Evolutionary conservation across 2,797 vertebrate species (phyloP), one percentile per base, ranked within the genome.

Genomic region (Rhinella marina): DNA sequence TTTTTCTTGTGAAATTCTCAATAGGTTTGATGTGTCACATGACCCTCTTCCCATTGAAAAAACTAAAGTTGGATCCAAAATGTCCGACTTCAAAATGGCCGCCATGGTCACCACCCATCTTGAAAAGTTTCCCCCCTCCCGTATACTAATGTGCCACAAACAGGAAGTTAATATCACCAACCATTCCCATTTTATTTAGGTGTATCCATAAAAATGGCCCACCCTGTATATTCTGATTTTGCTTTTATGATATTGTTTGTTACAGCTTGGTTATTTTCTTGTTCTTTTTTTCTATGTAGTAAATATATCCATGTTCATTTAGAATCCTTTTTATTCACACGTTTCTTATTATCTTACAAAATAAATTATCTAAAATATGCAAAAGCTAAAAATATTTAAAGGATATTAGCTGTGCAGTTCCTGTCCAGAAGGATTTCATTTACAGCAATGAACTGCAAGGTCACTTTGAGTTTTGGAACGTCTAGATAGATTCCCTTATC

Each of bases 401-500:
- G 19, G n/a, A 50, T 14, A 76, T 52, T 76, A 76, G 21, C 73
- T 76, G 23, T 50, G 48, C 73, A 76, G 52, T 76, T 52, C 23
- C 19, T n/a, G 41, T 52, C 73, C 73, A 76, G 73, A 76, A 76
- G 41, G 41, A 76, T 76, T 76, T 75, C 41, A 75, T 75, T 76
- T 76, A 76, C 21, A n/a, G 73, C 73, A 76, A 41, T 50, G 16
- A 50, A 50, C 73, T 76, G 48, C 41, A 52, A 76, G 21, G 73
- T 76, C 73, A 76, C 73, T 76, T 76, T 76, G 73, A 76, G 73
- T 52, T 76, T 76, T 76, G 73, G 73, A 76, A 76, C 73, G 48
- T 76, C 21, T 52, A 52, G 73, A 76, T 52, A 52, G 73, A 50
- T 76, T 76, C 48, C 21, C 73, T 76, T 76, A 76, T 76, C 41